Conservation (phyloP, 30 jellyfish, hydroid and myxozoan genomes). For the Aurelia aurita complex sp. Pacific region DNA sequence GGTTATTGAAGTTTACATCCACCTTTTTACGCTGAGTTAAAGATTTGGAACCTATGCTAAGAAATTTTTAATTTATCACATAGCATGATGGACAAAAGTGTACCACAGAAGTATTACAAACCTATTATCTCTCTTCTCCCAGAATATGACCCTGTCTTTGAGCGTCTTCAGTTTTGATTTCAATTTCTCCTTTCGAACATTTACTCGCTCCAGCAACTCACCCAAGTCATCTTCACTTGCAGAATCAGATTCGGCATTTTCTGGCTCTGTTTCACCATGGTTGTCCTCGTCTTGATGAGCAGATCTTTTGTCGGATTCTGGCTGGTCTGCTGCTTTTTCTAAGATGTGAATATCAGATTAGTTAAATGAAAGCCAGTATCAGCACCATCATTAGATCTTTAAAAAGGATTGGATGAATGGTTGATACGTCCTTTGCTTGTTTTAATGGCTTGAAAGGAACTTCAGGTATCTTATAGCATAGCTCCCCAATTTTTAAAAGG, state of each 20-base stretch:
- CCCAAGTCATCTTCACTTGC: slow-evolving; percentile 63
- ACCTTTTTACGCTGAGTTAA: too few relatives aligned
- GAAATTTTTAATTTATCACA: too few relatives aligned
- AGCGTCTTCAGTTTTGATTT: slow-evolving; percentile 33
- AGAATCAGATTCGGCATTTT: slow-evolving; percentile 12
- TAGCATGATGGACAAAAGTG: too few relatives aligned
- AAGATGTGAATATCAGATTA: not conserved
- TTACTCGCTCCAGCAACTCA: slow-evolving; percentile 61
- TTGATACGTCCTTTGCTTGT: too few relatives aligned
- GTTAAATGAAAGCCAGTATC: too few relatives aligned
- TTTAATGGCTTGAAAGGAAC: too few relatives aligned
- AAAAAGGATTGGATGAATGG: too few relatives aligned
- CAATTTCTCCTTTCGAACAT: slow-evolving; percentile 47
- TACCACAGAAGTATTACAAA: slow-evolving; percentile 14
- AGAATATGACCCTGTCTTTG: slow-evolving; percentile 45
- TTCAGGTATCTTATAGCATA: too few relatives aligned
- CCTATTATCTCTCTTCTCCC: slow-evolving; percentile 62
- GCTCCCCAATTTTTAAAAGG: too few relatives aligned
- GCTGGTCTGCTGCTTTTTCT: slow-evolving; percentile 24
- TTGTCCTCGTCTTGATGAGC: slow-evolving; percentile 29
- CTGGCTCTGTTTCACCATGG: not conserved
- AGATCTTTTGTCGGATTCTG: slow-evolving; percentile 38
- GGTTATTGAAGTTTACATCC: too few relatives aligned
- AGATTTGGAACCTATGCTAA: too few relatives aligned
- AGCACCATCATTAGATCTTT: too few relatives aligned